Conservation (phyloP, 2,888 invertebrate species). For the Cephus rjabovi region DNA sequence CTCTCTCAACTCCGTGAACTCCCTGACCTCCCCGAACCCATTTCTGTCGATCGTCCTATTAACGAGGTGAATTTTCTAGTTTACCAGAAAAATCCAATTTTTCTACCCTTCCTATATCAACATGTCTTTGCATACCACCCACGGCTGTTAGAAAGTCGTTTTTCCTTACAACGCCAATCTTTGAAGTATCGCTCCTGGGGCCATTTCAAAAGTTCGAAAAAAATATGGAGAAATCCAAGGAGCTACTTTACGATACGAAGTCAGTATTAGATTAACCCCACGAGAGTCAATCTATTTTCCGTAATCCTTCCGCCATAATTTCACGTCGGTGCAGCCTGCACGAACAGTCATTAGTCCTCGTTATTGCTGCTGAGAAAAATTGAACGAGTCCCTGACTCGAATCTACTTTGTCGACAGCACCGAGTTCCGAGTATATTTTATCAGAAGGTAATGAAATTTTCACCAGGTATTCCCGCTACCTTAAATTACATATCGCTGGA, state of each 20-base stretch:
- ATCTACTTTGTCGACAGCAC: not conserved
- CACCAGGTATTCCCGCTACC: constrained; percentile 81
- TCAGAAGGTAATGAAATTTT: not conserved
- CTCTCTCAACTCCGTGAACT: not conserved
- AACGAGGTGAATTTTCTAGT: too few species aligned
- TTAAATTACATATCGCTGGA: constrained; percentile 83
- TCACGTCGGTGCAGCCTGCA: not conserved
- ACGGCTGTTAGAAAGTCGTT: not conserved
- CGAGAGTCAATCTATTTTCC: not conserved
- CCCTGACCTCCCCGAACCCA: constrained; percentile 7
- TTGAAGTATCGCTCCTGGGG: not conserved
- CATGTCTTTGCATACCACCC: not conserved
- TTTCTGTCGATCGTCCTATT: not conserved
- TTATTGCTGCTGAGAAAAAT: not conserved
- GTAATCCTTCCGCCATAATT: not conserved
- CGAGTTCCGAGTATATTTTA: not conserved
- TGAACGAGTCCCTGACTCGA: not conserved
- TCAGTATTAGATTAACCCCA: not conserved
- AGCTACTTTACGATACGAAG: not conserved
- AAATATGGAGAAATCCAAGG: not conserved
- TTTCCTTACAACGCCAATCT: not conserved
- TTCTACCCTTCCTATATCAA: not conserved
- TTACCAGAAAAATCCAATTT: not conserved
- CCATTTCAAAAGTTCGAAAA: not conserved
- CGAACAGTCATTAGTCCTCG: not conserved